Base-by-base conservation (phyloP, 2,113 vertebrate genomes). In the Capreolus pygargus region DNA sequence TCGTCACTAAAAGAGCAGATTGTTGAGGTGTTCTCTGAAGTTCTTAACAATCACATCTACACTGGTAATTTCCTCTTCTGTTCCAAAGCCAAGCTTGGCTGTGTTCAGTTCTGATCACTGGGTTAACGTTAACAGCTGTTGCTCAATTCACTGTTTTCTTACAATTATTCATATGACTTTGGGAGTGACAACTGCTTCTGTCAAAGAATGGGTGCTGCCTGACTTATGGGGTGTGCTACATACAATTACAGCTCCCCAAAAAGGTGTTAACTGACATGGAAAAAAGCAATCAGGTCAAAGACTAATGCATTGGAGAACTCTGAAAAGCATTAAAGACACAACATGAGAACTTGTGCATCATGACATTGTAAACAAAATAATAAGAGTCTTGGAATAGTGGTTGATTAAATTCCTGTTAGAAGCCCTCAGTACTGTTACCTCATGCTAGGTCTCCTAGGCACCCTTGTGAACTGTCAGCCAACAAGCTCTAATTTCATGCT, bases 401-500 rank as follows among this genome's bases (percentile, higher is more conserved):
- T 92, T 98, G 98, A 98, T 98, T 98, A 97, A 96, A 94, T 97
- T 91, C 70, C 43, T n/a, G 60, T 92, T 96, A 47, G 86, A 97
- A 89, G 86, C 36, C 97, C 96, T 95, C 0, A 0, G 39, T 85
- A 86, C 82, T 97, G n/a, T 94, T 81, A 91, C 70, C 97, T 84
- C 88, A 89, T 55, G 70, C 61, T 98, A 96, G 43, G 92, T 98
- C 97, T 98, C 94, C 39, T 89, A 97, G 93, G 97, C 82, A 94
- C 92, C 88, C 93, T 97, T 98, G 97, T 70, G 30, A 81, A 85
- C 83, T 98, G 89, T 97, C 94, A 98, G 92, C 93, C 92, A 98
- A 98, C 95, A 97, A 97, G 96, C 93, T 96, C 90, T 97, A 97
- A 98, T 98, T 98, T 98, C 87, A 92, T 98, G 97, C 97, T 91